Percentiles rank a stretch among this genome's conserved stretches.
Evolutionary conservation across 2,888 invertebrate genomes (phyloP).

Genomic region (Ptycholaimellus sp.): DNA sequence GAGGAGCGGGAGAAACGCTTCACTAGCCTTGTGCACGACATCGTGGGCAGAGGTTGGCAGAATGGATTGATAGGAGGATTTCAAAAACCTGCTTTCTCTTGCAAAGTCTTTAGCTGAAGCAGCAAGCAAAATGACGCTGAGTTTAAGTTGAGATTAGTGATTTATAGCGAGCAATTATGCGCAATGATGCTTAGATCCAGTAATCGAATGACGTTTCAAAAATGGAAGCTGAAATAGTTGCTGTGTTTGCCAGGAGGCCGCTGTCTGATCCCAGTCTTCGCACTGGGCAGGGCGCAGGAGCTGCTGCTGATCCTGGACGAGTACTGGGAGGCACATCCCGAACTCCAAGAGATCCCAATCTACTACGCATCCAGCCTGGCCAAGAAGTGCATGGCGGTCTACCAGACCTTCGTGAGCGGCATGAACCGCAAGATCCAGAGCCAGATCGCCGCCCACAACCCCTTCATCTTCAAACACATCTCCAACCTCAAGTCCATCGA

Average conservation of each 20-base stretch:
- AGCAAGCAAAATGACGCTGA: too few species aligned
- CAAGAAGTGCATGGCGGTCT: conserved; percentile 98
- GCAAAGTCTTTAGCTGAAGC: too few species aligned
- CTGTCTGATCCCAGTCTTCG: conserved; percentile 93
- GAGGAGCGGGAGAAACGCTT: conserved; percentile 70
- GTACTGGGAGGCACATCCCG: conserved; percentile 88
- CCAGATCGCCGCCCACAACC: conserved; percentile 91
- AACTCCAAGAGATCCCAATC: conserved; percentile 89
- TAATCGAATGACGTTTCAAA: too few species aligned
- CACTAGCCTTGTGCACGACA: conserved; percentile 56
- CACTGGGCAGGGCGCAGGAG: conserved; percentile 64
- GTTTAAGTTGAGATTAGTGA: too few species aligned
- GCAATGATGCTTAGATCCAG: too few species aligned
- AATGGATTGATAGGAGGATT: too few species aligned
- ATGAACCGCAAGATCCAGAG: conserved; percentile 92
- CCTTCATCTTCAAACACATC: conserved; percentile 92
- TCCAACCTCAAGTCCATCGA: conserved; percentile 53
- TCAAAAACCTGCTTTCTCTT: too few species aligned
- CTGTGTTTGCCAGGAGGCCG: too few species aligned
- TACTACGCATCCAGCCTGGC: conserved; percentile 97
- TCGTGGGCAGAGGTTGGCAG: conserved; percentile 80
- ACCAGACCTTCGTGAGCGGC: conserved; percentile 95
- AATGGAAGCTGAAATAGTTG: too few species aligned
- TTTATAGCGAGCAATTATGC: too few species aligned
- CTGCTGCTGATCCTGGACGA: conserved; percentile 43